Conservation (phyloP, 2,888 invertebrate species). For the Acronicta psi region DNA sequence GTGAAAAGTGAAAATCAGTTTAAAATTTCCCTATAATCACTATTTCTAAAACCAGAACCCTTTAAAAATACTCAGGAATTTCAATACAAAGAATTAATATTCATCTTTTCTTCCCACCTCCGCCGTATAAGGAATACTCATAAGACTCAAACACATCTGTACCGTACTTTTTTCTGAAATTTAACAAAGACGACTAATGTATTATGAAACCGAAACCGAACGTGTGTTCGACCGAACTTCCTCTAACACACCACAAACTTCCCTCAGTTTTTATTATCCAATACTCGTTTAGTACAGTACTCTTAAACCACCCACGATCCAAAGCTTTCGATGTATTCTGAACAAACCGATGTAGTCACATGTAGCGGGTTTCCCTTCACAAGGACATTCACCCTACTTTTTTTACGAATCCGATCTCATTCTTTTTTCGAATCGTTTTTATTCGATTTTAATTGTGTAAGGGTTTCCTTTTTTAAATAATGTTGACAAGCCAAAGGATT, state of each 20-base stretch:
- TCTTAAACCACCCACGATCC: neutral
- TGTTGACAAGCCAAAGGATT: slow-evolving; percentile 81
- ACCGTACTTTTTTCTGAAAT: slow-evolving; percentile 49
- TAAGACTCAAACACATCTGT: slow-evolving; percentile 57
- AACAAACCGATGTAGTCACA: slow-evolving; percentile 47
- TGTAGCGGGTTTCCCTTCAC: slow-evolving; percentile 61
- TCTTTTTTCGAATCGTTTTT: slow-evolving; percentile 76
- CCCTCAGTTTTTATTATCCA: slow-evolving; percentile 18
- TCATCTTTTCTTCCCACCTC: slow-evolving; percentile 45
- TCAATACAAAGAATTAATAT: slow-evolving; percentile 37
- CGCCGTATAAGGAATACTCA: slow-evolving; percentile 35
- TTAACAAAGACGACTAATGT: slow-evolving; percentile 61
- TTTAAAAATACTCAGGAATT: slow-evolving; percentile 23
- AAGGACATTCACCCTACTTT: slow-evolving; percentile 83
- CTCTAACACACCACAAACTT: slow-evolving; percentile 47
- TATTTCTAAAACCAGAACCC: too few relatives aligned
- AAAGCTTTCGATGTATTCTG: slow-evolving; percentile 60
- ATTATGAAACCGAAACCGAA: slow-evolving; percentile 60
- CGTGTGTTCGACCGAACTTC: slow-evolving; percentile 64
- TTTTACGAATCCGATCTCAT: slow-evolving; percentile 76
- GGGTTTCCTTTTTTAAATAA: slow-evolving; percentile 74
- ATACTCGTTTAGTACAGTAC: slow-evolving; percentile 18
- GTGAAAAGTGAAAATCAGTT: too few relatives aligned
- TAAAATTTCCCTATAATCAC: too few relatives aligned
- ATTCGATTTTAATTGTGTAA: slow-evolving; percentile 79